Evolutionary conservation across 2,888 invertebrate species (phyloP), one percentile per base, ranked within the genome.

Genomic region (Nasonia oneida): DNA sequence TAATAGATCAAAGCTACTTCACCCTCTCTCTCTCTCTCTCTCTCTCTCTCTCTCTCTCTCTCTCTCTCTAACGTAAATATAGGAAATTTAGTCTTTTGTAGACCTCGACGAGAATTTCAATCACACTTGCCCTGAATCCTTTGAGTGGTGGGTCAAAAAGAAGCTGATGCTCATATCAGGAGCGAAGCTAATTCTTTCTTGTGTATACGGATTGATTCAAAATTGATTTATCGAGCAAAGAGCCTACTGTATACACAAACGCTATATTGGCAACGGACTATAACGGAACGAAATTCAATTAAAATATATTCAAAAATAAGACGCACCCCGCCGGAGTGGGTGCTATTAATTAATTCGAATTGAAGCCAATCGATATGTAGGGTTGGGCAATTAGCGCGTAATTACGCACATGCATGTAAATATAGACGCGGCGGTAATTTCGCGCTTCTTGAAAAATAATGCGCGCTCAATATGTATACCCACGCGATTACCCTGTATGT

Each of bases 91-190:
- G 78, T 85, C 81, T 85, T 87, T 87, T 85, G 87, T 85, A 77
- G 77, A 67, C 73, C 83, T 77, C 83, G 80, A 81, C 81, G 84
- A 85, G 73, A 87, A 85, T 83, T 87, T 84, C 84, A 87, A 87
- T 87, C 87, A 83, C 85, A 87, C 84, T 85, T 85, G 85, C 87
- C 83, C 85, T 83, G 81, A 83, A 83, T 85, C 83, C 70, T 85
- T 85, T 85, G 83, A 85, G 42, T 74, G 74, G 64, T 67, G 74
- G 77, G 77, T 80, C 83, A 83, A 85, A 87, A 80, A 83, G 85
- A 87, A 87, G 76, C 80, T 87, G 29, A 29, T 29, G 83, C 83
- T 87, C 81, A 83, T 87, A 83, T 83, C 78, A 67, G 76, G 71
- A 83, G 77, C 39, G 75, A 80, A 81, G 70, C 79, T 84, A 75